Evolutionary conservation across 2,888 invertebrate genomes (phyloP), one percentile per base, ranked within the genome.

Genomic region (Tuberolachnus salignus): DNA sequence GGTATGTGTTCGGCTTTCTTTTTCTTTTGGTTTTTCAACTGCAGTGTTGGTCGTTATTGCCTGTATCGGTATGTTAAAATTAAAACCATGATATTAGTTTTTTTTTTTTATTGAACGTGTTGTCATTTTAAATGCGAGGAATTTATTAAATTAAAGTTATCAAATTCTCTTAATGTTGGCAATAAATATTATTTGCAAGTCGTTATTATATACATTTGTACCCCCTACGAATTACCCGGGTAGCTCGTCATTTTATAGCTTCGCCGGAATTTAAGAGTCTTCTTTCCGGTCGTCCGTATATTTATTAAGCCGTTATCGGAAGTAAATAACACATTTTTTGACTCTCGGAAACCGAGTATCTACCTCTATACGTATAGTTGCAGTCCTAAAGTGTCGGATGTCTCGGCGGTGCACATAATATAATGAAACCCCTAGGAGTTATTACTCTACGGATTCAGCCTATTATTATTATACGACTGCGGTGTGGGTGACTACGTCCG

Each of bases 221-320:
- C n/a, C 42, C n/a, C 34, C 42, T 63, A 63, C 44, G 51, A 64
- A 73, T 73, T 64, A 73, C 53, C 3, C 6, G 21, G 11, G 11
- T 34, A 64, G 16, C 53, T 63, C 63, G 14, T 73, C 19, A 64
- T 73, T 73, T 72, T 73, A 73, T 64, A 64, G 63, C 63, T 73
- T 73, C 73, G 42, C 13, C 46, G 66, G 75, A 75, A 75, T 75
- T 75, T 75, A 49, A 66, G 46, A 75, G 75, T 75, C 75, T 75
- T 75, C 75, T 66, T 75, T 75, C 75, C 75, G 55, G 66, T 66
- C 34, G 16, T 51, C 11, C 23, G 14, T 63, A 63, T 19, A 3
- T 4, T 23, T 1, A 21, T 10, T 55, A 42, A 63, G 63, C 42
- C 42, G 73, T 73, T 73, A 73, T 64, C 63, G 73, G 73, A 73